phyloP scores from a whole-genome alignment of 2,797 vertebrate genomes.

The Tragelaphus oryx region DNA sequence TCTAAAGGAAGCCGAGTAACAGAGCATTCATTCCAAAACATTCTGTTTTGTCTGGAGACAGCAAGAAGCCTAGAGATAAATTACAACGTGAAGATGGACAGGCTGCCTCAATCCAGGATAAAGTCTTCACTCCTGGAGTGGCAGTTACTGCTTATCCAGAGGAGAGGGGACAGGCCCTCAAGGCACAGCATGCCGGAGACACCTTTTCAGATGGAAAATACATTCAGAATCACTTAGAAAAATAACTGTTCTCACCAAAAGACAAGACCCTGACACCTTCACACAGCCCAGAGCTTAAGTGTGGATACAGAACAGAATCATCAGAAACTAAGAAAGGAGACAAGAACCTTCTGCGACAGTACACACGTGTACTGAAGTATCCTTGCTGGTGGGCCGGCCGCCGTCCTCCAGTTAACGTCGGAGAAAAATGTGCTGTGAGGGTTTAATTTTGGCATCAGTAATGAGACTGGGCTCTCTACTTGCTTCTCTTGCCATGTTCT shows the following conservation, averaged over 20 bases:
- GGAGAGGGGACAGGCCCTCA: background rate
- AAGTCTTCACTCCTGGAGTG: background rate
- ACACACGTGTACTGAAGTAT: background rate
- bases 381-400: background rate
- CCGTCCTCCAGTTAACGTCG: background rate
- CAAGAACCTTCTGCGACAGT: background rate
- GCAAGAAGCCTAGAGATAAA: background rate
- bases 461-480: background rate
- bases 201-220: background rate
- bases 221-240: background rate
- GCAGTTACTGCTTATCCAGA: background rate
- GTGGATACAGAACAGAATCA: background rate
- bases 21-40: background rate
- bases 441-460: background rate
- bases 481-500: background rate
- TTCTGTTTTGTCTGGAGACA: constrained; percentile 17
- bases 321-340: background rate
- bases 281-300: background rate
- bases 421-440: background rate
- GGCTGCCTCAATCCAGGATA: background rate
- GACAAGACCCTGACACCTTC: background rate
- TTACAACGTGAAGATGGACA: background rate
- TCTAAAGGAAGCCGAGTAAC: constrained; percentile 32
- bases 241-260: background rate
- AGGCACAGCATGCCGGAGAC: background rate